A percentile compares a stretch with the other conserved stretches of the same genome.
These are phyloP conservation scores for Turritopsis rubra DNA, from an alignment of 30 jellyfish, hydroid and myxozoan species.

Conservation along the genomic window DNA sequence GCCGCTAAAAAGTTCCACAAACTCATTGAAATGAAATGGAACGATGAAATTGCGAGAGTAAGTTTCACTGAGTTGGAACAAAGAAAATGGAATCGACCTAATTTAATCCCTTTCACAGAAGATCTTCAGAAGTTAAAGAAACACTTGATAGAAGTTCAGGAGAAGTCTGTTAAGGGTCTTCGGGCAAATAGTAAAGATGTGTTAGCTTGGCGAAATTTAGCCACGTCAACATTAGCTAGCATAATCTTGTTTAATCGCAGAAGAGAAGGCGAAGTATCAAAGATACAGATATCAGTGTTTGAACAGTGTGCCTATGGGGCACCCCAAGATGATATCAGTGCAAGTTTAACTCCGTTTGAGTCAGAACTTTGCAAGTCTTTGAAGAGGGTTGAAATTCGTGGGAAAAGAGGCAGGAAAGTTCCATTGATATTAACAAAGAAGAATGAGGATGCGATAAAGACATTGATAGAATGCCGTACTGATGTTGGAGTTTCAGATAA, in stretches of 20 bases:
- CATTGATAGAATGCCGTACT: background rate
- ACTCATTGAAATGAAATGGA: background rate
- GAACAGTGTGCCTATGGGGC: background rate
- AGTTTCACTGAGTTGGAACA: background rate
- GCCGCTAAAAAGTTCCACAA: background rate
- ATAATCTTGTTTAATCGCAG: background rate
- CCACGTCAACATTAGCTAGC: background rate
- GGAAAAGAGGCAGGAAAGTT: background rate
- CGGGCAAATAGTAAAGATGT: background rate
- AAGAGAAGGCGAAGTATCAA: background rate
- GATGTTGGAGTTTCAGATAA: background rate
- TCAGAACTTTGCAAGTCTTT: background rate
- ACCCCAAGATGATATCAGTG: background rate
- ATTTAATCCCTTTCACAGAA: background rate
- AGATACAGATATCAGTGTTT: background rate
- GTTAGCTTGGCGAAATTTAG: background rate
- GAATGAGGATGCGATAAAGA: background rate
- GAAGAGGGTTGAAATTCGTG: background rate
- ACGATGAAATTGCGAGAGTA: background rate
- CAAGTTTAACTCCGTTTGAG: background rate
- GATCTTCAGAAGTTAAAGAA: background rate
- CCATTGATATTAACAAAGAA: background rate
- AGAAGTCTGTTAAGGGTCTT: background rate
- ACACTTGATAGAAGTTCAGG: background rate
- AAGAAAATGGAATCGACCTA: background rate